These are phyloP conservation scores for Cephus nigrinus DNA, from an alignment of 2,888 invertebrate genomes.

Conservation along the genomic window DNA sequence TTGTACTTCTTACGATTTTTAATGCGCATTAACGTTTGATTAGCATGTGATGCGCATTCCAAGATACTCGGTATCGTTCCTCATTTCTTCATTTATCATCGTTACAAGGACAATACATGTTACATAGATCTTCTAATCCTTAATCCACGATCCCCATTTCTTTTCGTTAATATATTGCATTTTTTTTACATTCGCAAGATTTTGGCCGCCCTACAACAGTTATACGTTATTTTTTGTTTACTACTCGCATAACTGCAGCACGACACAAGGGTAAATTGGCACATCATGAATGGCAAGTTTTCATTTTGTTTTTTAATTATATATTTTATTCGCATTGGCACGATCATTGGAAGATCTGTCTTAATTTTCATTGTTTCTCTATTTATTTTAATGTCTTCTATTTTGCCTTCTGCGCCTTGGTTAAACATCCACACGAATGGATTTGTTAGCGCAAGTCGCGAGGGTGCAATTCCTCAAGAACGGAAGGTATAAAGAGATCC, in stretches of 20 bases:
- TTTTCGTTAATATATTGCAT: neutral
- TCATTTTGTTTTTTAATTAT: neutral
- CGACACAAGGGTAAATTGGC: constrained; percentile 47
- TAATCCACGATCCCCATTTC: neutral
- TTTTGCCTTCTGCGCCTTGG: neutral
- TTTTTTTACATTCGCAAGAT: neutral
- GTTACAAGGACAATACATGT: neutral
- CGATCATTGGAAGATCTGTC: constrained; percentile 39
- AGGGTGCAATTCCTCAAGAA: neutral
- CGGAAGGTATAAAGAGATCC: neutral
- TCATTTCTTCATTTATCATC: neutral
- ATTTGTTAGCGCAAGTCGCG: neutral
- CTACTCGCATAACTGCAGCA: neutral
- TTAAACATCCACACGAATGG: neutral
- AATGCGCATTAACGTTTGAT: neutral
- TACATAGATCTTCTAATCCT: neutral
- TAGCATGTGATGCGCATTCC: neutral
- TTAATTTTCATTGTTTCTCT: neutral
- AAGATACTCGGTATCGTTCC: neutral
- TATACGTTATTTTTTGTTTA: neutral
- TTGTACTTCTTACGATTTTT: constrained; percentile 63
- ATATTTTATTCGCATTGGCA: constrained; percentile 53
- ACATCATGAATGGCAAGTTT: constrained; percentile 62
- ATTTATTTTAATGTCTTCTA: constrained; percentile 8
- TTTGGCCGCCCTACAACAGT: neutral